Base-by-base conservation (phyloP, 2,797 vertebrate genomes). In the Glyptemys insculpta region DNA sequence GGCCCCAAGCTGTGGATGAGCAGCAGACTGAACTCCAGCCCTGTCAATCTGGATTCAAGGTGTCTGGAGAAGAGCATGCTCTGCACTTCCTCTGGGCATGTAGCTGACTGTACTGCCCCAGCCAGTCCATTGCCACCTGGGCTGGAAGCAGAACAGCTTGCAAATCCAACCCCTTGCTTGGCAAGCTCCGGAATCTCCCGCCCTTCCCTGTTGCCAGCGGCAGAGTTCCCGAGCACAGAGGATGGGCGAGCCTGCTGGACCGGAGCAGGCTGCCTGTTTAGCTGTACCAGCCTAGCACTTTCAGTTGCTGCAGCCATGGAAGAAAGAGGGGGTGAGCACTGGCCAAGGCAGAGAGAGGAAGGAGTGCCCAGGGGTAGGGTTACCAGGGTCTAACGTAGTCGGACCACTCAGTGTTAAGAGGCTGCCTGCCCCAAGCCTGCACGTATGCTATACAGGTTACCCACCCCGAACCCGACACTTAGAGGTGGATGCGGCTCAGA, bases 391-490 rank as follows among this genome's bases (percentile, higher is more conserved):
- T 31, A 62, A 34, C 1, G 6, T 34, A 6, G 31, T 31, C 2
- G 15, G 29, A 8, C 29, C 57, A 59, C 27, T 5, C 59, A 34
- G 5, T 37, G 62, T n/a, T n/a, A n/a, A 9, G 62, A n/a, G 34
- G 4, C 31, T 62, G 62, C 34, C 8, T 65, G 62, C 34, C 31
- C 31, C 31, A 2, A 15, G 31, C 34, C 62, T 37, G 16, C 18
- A 9, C 8, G 0, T 19, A 19, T 9, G 34, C 8, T n/a, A 9
- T 21, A 11, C 18, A 12, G 19, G 29, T 21, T 34, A 53, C n/a
- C 79, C 41, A 34, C 5, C 34, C 1, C 0, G 5, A 37, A 8
- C 14, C 65, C 37, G 4, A 0, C 16, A 23, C 16, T 37, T 3
- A 12, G 2, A 16, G 41, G 1, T 9, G 16, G 79, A 52, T 81